Base-by-base conservation (phyloP, 2,113 vertebrate genomes). In the Gobiocypris rarus region DNA sequence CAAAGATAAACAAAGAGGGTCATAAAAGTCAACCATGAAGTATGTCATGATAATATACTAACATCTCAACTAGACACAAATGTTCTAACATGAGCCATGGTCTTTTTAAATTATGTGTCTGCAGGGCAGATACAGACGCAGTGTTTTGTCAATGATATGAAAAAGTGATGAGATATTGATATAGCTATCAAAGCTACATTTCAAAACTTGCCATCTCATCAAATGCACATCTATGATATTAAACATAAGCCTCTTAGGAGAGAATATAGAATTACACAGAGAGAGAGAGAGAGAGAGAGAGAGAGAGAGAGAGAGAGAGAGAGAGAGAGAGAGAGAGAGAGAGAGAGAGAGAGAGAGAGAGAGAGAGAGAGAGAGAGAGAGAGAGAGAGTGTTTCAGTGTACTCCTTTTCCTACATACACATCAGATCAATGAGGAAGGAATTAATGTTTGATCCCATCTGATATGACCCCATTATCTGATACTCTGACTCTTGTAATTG, bases 121-220 rank as follows among this genome's bases (percentile, higher is more conserved):
- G 61, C 38, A 65, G 26, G 81, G 70, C 52, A 88, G 70, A 85
- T 56, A 79, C 85, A 31, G 78, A 87, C 87, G 83, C 85, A 84
- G 82, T 34, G 85, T 70, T 86, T 89, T 91, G 85, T 93, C 91
- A 90, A 85, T 87, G 89, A 89, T 90, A 91, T 91, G 90, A 92
- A 91, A 92, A 94, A 91, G 92, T 91, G 91, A 93, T 93, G 92
- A 92, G 91, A 81, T 93, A 94, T 94, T 91, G 93, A 94, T 91
- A 91, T 86, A 92, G 90, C 89, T 91, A 92, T 94, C 90, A 94
- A 94, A 92, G 89, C 89, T 90, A 85, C 89, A 90, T 93, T 92
- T 91, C 78, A 92, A 90, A 93, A 94, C 91, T 91, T 91, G 92
- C 91, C 90, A 89, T 88, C 86, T 93, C 92, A 93, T 92, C 91